Conservation (phyloP, 2,113 vertebrate genomes). For the Atrichornis clamosus region DNA sequence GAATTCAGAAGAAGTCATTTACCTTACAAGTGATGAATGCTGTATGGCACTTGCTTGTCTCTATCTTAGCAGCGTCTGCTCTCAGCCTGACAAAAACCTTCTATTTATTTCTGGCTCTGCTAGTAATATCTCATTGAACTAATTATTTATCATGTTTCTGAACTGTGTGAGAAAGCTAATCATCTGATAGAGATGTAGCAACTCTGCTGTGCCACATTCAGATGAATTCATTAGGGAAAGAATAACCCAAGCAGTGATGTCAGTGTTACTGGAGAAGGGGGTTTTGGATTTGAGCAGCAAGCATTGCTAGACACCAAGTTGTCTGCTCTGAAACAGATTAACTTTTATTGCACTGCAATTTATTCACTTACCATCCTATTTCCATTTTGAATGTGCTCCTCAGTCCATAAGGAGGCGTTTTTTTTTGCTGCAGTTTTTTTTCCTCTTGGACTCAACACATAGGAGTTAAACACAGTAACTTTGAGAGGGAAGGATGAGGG, state of each 20-base stretch:
- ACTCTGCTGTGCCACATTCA: not conserved
- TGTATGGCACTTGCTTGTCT: conserved; percentile 64
- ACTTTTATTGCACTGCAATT: not conserved
- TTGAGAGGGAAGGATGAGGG: not conserved
- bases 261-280: not conserved
- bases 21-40: conserved; percentile 79
- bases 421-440: not conserved
- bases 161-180: conserved; percentile 46
- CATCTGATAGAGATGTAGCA: conserved; percentile 27
- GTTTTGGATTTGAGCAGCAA: not conserved
- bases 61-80: conserved; percentile 54
- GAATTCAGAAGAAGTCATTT: conserved; percentile 77
- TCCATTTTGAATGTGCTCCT: not conserved
- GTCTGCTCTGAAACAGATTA: not conserved
- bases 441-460: not conserved
- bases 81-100: conserved; percentile 67
- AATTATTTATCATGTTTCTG: conserved; percentile 60
- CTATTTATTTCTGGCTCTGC: conserved; percentile 44
- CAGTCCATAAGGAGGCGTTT: not conserved
- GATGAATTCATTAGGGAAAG: not conserved
- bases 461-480: conserved; percentile 18
- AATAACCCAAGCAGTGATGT: not conserved
- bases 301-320: not conserved
- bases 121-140: conserved; percentile 60
- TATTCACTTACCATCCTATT: not conserved